Evolutionary conservation across 2,113 vertebrate species (phyloP).

Genomic region (Tor tambroides): DNA sequence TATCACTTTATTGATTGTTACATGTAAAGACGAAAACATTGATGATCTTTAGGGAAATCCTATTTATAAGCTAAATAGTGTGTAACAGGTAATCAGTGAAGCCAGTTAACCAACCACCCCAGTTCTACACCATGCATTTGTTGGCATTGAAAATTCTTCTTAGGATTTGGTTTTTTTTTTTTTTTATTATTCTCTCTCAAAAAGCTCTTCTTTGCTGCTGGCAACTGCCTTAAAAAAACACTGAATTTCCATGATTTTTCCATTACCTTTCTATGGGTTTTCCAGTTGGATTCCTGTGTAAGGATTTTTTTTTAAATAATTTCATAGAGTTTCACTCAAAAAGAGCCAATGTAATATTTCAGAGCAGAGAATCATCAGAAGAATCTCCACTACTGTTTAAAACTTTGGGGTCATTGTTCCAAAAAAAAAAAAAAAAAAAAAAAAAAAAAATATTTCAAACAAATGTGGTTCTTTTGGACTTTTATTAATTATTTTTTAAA

Average conservation of each 20-base stretch:
- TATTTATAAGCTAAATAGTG: neutral
- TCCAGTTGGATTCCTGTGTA: neutral
- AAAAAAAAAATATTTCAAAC: neutral
- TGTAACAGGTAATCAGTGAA: neutral
- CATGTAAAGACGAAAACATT: neutral
- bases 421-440: neutral
- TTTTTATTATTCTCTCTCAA: neutral
- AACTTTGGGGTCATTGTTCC: neutral
- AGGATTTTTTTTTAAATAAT: neutral
- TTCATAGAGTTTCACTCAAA: neutral
- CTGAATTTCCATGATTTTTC: neutral
- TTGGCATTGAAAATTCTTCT: neutral
- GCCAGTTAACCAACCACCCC: neutral
- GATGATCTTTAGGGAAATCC: neutral
- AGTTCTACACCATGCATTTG: neutral
- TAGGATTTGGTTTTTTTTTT: neutral
- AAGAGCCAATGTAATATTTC: neutral
- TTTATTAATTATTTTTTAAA: neutral
- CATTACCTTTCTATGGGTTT: slow-evolving; percentile 2
- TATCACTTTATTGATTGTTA: slow-evolving; percentile 13
- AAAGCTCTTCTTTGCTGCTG: neutral
- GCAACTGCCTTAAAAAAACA: neutral
- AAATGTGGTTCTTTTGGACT: neutral
- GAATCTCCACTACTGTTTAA: neutral
- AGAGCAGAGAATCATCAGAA: neutral